phyloP scores from a whole-genome alignment of 2,888 invertebrate species.

The Biston betularia region DNA sequence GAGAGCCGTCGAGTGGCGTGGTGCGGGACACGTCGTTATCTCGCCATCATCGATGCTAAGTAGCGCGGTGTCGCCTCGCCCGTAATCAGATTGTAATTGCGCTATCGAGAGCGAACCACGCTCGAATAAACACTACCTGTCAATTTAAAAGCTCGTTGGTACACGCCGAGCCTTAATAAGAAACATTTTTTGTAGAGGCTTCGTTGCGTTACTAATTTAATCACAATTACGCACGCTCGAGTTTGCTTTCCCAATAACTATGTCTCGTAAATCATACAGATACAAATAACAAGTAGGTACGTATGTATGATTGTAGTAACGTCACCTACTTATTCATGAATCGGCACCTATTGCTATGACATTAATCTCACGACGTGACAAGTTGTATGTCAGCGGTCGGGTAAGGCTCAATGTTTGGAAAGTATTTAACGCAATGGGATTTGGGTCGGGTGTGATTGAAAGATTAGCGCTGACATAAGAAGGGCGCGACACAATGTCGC shows the following conservation, averaged over 20 bases:
- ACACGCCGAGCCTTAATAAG: constrained; percentile 34
- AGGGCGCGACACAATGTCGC: constrained; percentile 50
- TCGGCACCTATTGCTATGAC: constrained; percentile 25
- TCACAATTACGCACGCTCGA: constrained; percentile 24
- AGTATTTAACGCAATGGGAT: constrained; percentile 36
- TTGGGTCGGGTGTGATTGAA: constrained; percentile 59
- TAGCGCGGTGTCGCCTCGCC: constrained; percentile 61
- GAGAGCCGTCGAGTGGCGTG: constrained; percentile 68
- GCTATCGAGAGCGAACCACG: constrained; percentile 63
- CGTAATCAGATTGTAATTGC: constrained; percentile 79
- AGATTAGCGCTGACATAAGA: constrained; percentile 61
- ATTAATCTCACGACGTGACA: constrained; percentile 26
- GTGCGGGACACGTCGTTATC: constrained; percentile 77
- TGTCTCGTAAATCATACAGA: constrained; percentile 23
- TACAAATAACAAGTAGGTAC: constrained; percentile 2
- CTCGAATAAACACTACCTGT: constrained; percentile 65
- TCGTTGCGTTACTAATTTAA: constrained; percentile 35
- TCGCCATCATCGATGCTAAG: constrained; percentile 64
- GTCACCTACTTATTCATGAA: constrained; percentile 25
- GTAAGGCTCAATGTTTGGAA: constrained; percentile 23
- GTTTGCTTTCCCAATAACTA: constrained; percentile 25
- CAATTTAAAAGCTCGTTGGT: constrained; percentile 62
- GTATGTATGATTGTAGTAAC: constrained; percentile 3
- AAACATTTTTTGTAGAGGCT: constrained; percentile 31
- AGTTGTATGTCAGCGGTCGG: constrained; percentile 22